These are phyloP conservation scores for Probosciger aterrimus DNA, from an alignment of 2,113 vertebrate genomes.

Conservation along the genomic window DNA sequence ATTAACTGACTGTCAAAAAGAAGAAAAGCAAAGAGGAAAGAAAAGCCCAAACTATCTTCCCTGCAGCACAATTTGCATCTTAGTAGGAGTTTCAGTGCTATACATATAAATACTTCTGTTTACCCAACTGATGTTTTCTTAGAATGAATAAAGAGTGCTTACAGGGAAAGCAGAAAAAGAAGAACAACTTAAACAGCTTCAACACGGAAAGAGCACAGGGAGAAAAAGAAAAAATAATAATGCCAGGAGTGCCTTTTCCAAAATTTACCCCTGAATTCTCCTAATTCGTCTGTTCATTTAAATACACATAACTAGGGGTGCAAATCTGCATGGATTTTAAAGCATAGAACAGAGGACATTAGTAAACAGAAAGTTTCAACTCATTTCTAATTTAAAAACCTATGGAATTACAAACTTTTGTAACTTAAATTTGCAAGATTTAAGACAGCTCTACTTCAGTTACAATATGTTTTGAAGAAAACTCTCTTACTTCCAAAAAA, in stretches of 20 bases:
- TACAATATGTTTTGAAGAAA: not conserved
- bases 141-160: constrained; percentile 35
- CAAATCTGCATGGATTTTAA: not conserved
- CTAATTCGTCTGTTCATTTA: not conserved
- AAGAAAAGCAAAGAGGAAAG: constrained; percentile 51
- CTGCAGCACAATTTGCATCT: constrained; percentile 64
- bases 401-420: not conserved
- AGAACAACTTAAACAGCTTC: not conserved
- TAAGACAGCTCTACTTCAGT: not conserved
- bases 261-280: constrained; percentile 26
- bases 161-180: constrained; percentile 36
- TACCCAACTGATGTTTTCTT: constrained; percentile 60
- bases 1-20: constrained; percentile 80
- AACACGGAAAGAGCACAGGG: not conserved
- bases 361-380: not conserved
- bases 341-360: not conserved
- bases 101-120: constrained; percentile 63
- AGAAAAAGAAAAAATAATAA: not conserved
- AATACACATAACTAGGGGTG: not conserved
- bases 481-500: not conserved
- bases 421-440: not conserved
- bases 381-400: not conserved
- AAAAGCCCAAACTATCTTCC: constrained; percentile 69
- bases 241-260: not conserved
- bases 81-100: constrained; percentile 52